Evolutionary conservation across 2,113 vertebrate genomes (phyloP), one percentile per base, ranked within the genome.

Genomic region (Cyphomyrus plagiostoma): DNA sequence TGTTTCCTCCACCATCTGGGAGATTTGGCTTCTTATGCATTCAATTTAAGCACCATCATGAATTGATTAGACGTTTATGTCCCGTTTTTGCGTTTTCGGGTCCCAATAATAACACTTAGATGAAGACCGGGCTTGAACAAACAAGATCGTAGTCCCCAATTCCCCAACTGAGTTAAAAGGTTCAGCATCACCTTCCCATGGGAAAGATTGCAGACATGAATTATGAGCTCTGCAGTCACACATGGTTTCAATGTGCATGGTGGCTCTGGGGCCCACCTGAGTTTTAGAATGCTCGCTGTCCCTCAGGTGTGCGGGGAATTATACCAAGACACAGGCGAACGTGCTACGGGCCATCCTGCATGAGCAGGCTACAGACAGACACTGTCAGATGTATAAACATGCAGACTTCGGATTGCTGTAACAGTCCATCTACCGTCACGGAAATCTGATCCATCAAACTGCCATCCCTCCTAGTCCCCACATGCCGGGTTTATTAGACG

Each of bases 121-220:
- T 52, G 85, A 53, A 26, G n/a, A 19, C n/a, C 19, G 13, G 85
- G 48, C 48, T 53, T 87, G 49, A 87, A 42, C 87, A 86, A 86
- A 90, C 89, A 89, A 86, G 87, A 62, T 87, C 70, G 86, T 83
- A 90, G 89, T 91, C 90, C 90, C 66, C 42, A 48, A 4, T 70
- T 92, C 88, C 91, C 42, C 88, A 90, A 89, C 35, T 74, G 77
- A 86, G 91, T 91, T 91, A 92, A 91, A 90, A 88, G 80, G 92
- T 92, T 92, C 85, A 89, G 58, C 89, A 89, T 90, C 58, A 56
- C 70, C 88, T 89, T 93, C 91, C 86, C 89, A 91, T 89, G 91
- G 66, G 23, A 89, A 15, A 45, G 88, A 90, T 50, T 70, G 39
- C 86, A 77, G 70, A 35, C 30, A 91, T 89, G 88, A 90, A 88